phyloP scores from a whole-genome alignment of 2,888 invertebrate species.

The Sepiola atlantica region DNA sequence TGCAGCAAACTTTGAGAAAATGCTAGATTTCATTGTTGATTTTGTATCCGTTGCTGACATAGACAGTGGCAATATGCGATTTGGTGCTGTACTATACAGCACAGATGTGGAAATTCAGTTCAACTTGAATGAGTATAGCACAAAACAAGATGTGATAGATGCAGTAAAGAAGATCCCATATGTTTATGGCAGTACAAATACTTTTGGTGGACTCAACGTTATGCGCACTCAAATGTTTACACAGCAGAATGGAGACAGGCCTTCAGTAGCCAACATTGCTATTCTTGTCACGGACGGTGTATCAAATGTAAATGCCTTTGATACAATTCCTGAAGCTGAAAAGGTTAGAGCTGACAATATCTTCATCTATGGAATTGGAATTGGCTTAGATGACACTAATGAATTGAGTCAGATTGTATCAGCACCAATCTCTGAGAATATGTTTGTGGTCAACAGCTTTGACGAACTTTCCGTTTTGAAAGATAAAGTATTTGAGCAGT shows the following conservation, averaged over 20 bases:
- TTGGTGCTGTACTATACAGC: conserved; percentile 60
- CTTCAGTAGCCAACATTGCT: conserved; percentile 52
- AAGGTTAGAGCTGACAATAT: conserved; percentile 52
- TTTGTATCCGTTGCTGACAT: conserved; percentile 58
- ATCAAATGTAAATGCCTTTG: conserved; percentile 67
- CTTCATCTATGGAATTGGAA: conserved; percentile 56
- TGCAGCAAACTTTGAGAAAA: conserved; percentile 59
- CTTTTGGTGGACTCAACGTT: conserved; percentile 65
- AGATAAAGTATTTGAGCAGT: conserved; percentile 56
- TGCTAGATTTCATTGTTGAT: conserved; percentile 59
- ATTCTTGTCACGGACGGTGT: conserved; percentile 47
- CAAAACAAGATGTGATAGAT: conserved; percentile 56
- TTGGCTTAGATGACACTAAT: conserved; percentile 59
- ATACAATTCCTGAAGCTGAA: conserved; percentile 67
- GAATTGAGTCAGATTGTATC: conserved; percentile 64
- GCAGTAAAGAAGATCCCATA: conserved; percentile 63
- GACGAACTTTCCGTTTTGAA: conserved; percentile 54
- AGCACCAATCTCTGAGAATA: conserved; percentile 57
- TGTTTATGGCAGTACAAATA: conserved; percentile 68
- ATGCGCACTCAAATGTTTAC: conserved; percentile 63
- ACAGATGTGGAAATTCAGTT: conserved; percentile 55
- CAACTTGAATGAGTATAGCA: conserved; percentile 54
- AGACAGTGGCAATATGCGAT: conserved; percentile 57
- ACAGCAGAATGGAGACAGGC: conserved; percentile 65
- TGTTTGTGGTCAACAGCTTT: conserved; percentile 56